Evolutionary conservation across 92 coral and sea anemone species (phyloP).

Genomic region (Chrysogorgia sp.): DNA sequence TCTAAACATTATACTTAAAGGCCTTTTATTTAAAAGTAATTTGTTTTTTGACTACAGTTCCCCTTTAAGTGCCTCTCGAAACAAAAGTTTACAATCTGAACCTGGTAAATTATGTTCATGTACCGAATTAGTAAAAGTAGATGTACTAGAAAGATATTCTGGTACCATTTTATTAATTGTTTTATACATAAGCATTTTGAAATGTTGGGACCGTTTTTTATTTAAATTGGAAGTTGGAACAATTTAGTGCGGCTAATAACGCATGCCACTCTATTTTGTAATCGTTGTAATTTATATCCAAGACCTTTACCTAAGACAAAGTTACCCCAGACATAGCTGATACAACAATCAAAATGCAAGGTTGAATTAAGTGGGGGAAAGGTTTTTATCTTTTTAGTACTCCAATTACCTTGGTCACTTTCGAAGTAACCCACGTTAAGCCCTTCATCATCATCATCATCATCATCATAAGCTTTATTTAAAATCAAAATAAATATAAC

Average conservation of each 20-base stretch:
- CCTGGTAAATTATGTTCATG: constrained; percentile 40
- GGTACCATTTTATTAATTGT: constrained; percentile 25
- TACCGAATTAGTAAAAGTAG: constrained; percentile 8
- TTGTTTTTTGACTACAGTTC: no score
- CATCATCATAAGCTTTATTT: no score
- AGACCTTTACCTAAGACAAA: background rate
- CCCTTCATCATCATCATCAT: no score
- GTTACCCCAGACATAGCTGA: background rate
- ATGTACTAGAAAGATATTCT: constrained; percentile 36
- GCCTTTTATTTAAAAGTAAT: no score
- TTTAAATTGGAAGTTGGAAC: constrained; percentile 22
- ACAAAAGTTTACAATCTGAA: constrained; percentile 40
- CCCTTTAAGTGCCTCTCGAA: constrained; percentile 48
- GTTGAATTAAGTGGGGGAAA: no score
- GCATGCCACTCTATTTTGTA: constrained; percentile 22
- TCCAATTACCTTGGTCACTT: no score
- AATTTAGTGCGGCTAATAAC: constrained; percentile 7
- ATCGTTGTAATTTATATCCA: background rate
- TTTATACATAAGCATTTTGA: constrained; percentile 44
- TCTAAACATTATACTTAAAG: no score
- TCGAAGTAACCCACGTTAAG: no score
- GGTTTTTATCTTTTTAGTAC: no score
- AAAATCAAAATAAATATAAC: no score
- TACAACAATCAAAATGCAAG: constrained; percentile 1
- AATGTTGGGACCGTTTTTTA: constrained; percentile 25